Conservation (phyloP, 2,888 invertebrate species). For the Cremastobaeus sp. region DNA sequence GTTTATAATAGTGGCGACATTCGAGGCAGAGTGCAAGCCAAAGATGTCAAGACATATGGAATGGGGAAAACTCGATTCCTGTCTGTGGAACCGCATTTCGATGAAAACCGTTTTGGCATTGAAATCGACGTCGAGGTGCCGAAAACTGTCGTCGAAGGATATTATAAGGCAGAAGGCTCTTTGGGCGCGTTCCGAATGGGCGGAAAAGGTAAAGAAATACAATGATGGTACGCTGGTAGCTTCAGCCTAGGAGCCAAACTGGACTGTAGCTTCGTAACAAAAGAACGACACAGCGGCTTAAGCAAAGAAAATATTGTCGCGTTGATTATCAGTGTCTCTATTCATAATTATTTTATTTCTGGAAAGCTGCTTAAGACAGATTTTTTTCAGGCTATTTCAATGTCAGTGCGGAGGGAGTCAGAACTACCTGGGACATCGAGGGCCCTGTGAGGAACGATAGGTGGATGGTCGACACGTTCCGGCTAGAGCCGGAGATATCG, state of each 20-base stretch:
- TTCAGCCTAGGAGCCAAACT: no score
- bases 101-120: conserved; percentile 80
- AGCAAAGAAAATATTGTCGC: no score
- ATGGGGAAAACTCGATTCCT: conserved; percentile 80
- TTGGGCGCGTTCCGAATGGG: conserved; percentile 82
- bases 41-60: conserved; percentile 81
- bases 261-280: no score
- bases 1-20: conserved; percentile 77
- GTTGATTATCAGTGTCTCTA: neutral
- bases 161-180: conserved; percentile 82
- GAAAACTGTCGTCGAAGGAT: conserved; percentile 80
- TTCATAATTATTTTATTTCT: neutral
- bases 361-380: neutral
- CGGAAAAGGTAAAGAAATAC: conserved; percentile 81
- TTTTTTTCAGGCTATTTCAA: conserved; percentile 71
- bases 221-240: conserved; percentile 9
- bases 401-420: conserved; percentile 71
- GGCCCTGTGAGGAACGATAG: conserved; percentile 71
- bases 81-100: conserved; percentile 81
- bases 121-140: conserved; percentile 82
- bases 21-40: conserved; percentile 79
- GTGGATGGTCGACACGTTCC: conserved; percentile 79
- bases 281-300: no score
- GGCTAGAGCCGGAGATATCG: conserved; percentile 83
- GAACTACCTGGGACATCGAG: conserved; percentile 67